A percentile compares a stretch with the other conserved stretches of the same genome.
phyloP scores from a whole-genome alignment of 1,140 invertebrate genomes.

The Bradysia coprophila region DNA sequence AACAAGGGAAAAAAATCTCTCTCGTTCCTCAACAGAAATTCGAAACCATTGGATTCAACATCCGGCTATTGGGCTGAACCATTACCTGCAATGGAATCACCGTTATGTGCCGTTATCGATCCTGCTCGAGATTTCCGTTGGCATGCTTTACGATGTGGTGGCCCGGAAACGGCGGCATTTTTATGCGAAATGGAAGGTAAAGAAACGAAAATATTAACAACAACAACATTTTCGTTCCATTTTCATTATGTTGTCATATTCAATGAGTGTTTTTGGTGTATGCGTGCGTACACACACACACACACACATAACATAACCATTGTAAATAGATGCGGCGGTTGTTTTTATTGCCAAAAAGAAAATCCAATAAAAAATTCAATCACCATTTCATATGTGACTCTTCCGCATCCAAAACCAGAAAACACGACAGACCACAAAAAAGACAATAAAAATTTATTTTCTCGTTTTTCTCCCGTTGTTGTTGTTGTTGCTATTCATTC shows the following conservation, averaged over 20 bases:
- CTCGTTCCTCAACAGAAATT: constrained; percentile 15
- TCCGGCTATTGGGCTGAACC: constrained; percentile 44
- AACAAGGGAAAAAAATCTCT: background rate
- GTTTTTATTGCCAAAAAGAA: background rate
- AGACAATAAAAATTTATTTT: background rate
- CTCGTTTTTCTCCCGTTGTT: background rate
- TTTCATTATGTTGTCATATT: constrained; percentile 1
- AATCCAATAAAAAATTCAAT: too few relatives aligned
- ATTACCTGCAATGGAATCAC: constrained; percentile 25
- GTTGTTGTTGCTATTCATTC: background rate
- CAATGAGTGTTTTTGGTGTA: too few relatives aligned
- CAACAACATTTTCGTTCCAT: background rate
- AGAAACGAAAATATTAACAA: constrained; percentile 3
- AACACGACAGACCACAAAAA: too few relatives aligned
- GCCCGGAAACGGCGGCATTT: constrained; percentile 50
- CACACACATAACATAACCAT: background rate
- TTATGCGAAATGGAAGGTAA: constrained; percentile 54
- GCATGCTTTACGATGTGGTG: constrained; percentile 46
- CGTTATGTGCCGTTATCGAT: constrained; percentile 45
- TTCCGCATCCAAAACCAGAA: too few relatives aligned
- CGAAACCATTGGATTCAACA: constrained; percentile 32
- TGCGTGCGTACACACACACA: background rate
- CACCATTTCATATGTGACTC: too few relatives aligned
- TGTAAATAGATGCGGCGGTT: too few relatives aligned
- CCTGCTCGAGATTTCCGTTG: constrained; percentile 49